Evolutionary conservation across 2,113 vertebrate species (phyloP).

Genomic region (Takifugu bimaculatus): DNA sequence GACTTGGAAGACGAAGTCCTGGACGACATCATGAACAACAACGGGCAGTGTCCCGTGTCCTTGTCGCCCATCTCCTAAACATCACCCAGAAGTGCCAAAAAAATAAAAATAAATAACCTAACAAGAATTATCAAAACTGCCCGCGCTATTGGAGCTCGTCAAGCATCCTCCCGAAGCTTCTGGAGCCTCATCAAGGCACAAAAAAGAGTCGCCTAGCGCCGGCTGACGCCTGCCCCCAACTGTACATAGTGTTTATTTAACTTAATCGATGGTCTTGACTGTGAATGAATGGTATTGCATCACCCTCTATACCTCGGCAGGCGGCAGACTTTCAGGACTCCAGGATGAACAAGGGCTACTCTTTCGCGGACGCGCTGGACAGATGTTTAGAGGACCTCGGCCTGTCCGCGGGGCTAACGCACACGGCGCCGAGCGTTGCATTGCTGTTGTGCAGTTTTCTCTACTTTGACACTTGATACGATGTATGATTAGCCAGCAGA

Average conservation of each 20-base stretch:
- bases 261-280: constrained; percentile 49
- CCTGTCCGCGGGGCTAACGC: too few relatives aligned
- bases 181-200: constrained; percentile 40
- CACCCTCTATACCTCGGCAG: constrained; percentile 43
- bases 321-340: constrained; percentile 38
- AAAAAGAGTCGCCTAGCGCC: constrained; percentile 25
- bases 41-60: constrained; percentile 70
- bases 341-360: constrained; percentile 57
- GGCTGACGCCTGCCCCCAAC: constrained; percentile 32
- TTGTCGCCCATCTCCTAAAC: constrained; percentile 72
- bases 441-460: constrained; percentile 52
- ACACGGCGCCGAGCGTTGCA: background rate
- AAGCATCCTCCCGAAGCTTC: constrained; percentile 50
- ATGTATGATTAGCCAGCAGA: constrained; percentile 42
- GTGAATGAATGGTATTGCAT: constrained; percentile 48
- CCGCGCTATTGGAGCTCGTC: constrained; percentile 43
- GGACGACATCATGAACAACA: constrained; percentile 80
- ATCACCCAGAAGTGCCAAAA: constrained; percentile 65
- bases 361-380: constrained; percentile 59
- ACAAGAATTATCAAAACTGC: constrained; percentile 32
- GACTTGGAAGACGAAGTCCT: constrained; percentile 76
- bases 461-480: constrained; percentile 38
- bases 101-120: constrained; percentile 11
- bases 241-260: constrained; percentile 63
- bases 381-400: too few relatives aligned